Base-by-base conservation (phyloP, 2,797 vertebrate genomes). In the Malacoctenus gilli region DNA sequence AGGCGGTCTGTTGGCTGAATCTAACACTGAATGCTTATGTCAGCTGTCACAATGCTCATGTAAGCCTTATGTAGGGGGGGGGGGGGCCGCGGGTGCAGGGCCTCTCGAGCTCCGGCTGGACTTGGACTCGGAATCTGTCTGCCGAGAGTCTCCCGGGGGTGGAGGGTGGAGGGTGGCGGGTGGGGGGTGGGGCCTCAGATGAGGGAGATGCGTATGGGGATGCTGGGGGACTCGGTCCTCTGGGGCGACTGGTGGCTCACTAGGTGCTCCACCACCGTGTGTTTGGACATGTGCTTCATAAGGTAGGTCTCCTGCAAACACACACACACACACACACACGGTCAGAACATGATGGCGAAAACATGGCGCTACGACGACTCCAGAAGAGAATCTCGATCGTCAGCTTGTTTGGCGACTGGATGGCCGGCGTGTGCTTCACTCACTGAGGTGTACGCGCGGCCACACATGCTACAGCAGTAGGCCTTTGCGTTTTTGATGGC, bases 231-330 rank as follows among this genome's bases (percentile, higher is more conserved):
- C 82, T 98, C 95, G 38, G 94, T 98, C 90, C 96, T 92, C 93
- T 97, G 96, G 22, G 97, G 97, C 0, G 97, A 98, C 87, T 98
- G 97, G 72, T 98, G 95, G 84, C 89, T 97, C 83, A 98, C 95
- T 59, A 97, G 92, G 87, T 98, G 97, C 78, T 98, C 97, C 79
- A 98, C 96, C 85, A 97, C 96, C 0, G 97, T 98, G 86, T 99
- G 96, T 92, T 99, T 98, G 87, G 96, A 97, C 97, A 99, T 98
- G 93, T 99, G 97, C 94, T 98, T 99, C 95, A 98, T 98, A 89
- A 99, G 90, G 87, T 99, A 98, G 68, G 96, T 98, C 91, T 99
- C 97, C 96, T 98, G 82, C 14, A 79, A 72, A 54, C 13, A 62
- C 22, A 63, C 21, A 80, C 34, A 75, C 15, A n/a, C n/a, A n/a